Percentiles rank a stretch among this genome's conserved stretches.
These are phyloP conservation scores for Thera britannica DNA, from an alignment of 2,888 invertebrate genomes.

Conservation along the genomic window DNA sequence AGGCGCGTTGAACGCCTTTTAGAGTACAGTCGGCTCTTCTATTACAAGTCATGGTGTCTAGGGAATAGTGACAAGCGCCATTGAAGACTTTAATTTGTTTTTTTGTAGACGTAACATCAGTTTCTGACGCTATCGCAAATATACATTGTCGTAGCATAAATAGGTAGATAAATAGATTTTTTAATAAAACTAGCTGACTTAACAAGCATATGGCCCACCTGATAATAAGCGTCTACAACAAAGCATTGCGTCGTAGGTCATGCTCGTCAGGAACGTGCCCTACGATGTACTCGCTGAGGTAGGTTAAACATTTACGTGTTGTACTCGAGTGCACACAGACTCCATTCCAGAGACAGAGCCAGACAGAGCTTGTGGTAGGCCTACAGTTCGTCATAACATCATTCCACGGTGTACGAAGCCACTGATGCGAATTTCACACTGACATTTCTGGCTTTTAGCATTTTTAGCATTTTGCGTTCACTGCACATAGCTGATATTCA, in stretches of 20 bases:
- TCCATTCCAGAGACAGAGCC: too few relatives aligned
- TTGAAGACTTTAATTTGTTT: conserved; percentile 2
- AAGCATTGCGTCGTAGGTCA: too few relatives aligned
- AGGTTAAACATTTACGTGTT: too few relatives aligned
- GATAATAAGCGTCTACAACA: too few relatives aligned
- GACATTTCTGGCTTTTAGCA: neutral
- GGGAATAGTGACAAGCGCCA: conserved; percentile 2
- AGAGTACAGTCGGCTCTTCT: neutral
- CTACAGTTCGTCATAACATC: neutral
- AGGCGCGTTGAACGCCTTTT: neutral
- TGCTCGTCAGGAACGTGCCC: too few relatives aligned
- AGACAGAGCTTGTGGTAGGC: too few relatives aligned
- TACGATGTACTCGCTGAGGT: too few relatives aligned
- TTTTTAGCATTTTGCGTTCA: neutral
- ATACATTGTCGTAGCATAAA: too few relatives aligned
- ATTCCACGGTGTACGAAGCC: neutral
- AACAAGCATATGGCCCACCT: too few relatives aligned
- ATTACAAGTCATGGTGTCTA: neutral
- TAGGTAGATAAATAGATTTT: too few relatives aligned
- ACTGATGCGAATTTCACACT: neutral
- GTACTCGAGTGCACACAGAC: too few relatives aligned
- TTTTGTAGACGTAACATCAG: neutral
- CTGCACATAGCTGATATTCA: neutral
- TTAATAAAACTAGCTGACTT: too few relatives aligned
- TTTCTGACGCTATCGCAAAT: neutral